Conservation (phyloP, 2,888 invertebrate species). For the Ischnura elegans region DNA sequence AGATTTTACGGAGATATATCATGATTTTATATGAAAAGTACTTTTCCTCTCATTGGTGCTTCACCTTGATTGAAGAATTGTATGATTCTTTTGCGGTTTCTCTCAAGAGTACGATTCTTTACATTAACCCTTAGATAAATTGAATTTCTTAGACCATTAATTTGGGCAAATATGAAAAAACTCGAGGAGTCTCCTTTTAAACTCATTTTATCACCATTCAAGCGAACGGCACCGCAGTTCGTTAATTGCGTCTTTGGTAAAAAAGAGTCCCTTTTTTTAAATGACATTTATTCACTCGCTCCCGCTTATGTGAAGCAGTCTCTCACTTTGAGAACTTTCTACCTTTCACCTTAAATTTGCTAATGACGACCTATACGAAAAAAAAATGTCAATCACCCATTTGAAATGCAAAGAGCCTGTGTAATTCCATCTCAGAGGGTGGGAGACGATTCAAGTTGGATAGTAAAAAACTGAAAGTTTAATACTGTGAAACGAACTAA, state of each 20-base stretch:
- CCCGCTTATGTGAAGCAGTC: neutral
- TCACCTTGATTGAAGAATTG: neutral
- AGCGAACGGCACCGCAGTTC: neutral
- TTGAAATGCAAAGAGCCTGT: too few species aligned
- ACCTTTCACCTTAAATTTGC: too few species aligned
- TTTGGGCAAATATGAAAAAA: neutral
- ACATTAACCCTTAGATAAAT: neutral
- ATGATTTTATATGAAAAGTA: neutral
- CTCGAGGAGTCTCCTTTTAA: neutral
- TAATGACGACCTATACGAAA: neutral
- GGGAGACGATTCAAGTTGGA: too few species aligned
- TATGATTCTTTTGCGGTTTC: neutral
- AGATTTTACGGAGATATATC: neutral
- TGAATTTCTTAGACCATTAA: neutral
- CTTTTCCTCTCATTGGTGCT: neutral
- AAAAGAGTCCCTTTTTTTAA: neutral
- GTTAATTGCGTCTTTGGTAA: neutral
- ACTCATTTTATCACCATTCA: neutral
- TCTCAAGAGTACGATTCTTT: neutral
- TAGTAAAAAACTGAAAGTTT: too few species aligned
- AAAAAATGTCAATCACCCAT: too few species aligned
- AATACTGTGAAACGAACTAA: too few species aligned
- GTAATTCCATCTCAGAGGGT: too few species aligned
- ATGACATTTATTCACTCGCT: neutral
- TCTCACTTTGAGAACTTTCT: neutral